Base-by-base conservation (phyloP, 2,113 vertebrate genomes). In the Uria lomvia region DNA sequence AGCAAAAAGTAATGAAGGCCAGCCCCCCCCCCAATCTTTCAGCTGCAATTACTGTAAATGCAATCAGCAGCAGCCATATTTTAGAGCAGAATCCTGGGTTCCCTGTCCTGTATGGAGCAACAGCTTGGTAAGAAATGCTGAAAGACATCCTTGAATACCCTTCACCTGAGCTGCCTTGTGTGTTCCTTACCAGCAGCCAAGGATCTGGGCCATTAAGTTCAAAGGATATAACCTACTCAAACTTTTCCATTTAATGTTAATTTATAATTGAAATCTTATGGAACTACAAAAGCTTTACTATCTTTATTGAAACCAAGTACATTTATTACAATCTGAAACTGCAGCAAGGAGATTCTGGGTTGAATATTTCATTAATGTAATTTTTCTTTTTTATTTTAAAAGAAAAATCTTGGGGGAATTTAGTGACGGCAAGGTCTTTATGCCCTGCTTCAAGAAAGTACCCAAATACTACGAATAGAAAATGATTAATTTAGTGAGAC, bases 201-300 rank as follows among this genome's bases (percentile, higher is more conserved):
- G 11, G 75, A 92, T 75, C 50, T 50, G 55, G 72, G 32, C 55
- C 55, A 63, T 94, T 90, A 96, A 93, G 81, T 96, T 92, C 88
- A 92, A 92, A 86, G 55, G 45, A 90, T 70, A 85, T 62, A 90
- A 96, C 29, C 81, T 66, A 53, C 36, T 94, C 78, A 66, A 93
- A 93, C 34, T 85, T 92, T 42, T 92, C 50, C 22, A 77, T 83
- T 93, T 93, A 86, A 80, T 34, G 36, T 77, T 86, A 97, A 94
- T 93, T 92, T 96, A 90, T 76, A 71, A 53, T 30, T 62, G 82
- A 90, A 94, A 66, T 90, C 66, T 83, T 72, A 82, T 19, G 29
- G 86, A 96, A 71, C 83, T 84, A 74, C 59, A 93, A 95, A 95
- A 95, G n/a, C 84, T 91, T 96, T 82, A 79, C 45, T 86, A 24